Base-by-base conservation (phyloP, 2,888 invertebrate genomes). In the Synanthedon myopaeformis region DNA sequence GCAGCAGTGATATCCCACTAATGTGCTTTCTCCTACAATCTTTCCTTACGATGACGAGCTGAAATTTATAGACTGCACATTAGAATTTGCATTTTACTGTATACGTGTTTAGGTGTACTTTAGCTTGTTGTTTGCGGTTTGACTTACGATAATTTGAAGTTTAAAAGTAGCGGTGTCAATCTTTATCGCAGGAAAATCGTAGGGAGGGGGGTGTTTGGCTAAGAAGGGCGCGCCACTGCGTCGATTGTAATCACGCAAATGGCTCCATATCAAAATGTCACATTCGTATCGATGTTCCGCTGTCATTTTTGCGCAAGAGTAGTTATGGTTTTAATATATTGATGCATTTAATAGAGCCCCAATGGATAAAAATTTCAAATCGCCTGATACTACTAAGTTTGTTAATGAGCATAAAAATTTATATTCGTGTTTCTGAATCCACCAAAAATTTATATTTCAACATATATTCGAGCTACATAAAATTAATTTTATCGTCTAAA, bases 181-280 rank as follows among this genome's bases (percentile, higher is more conserved):
- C 85, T 86, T 85, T 87, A 85, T 82, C 82, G 85, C 75, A 79
- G 80, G 85, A 81, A 85, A 84, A 82, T 82, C 75, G 76, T 76
- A 74, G 76, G 79, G 74, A 75, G 72, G 66, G 64, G 69, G 69
- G 73, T 74, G 74, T 70, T 63, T 62, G 64, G 66, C 64, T 65
- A 65, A 69, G 72, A 70, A 82, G 84, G 85, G 85, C 76, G 84
- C 82, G 85, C 72, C 79, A 66, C 75, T 80, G 80, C 82, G 83
- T 83, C 85, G 82, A 83, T 83, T 83, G 81, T 84, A 86, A 87
- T 87, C 84, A 85, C 82, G 83, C 83, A 85, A 87, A 86, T 87
- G 86, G 83, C 70, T 80, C 74, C 79, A 78, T 80, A 83, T 84
- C 82, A 82, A 83, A 85, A 82, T 77, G 81, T 83, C 82, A 86